Evolutionary conservation across 2,888 invertebrate species (phyloP).

Genomic region (Phaedon cochleariae): DNA sequence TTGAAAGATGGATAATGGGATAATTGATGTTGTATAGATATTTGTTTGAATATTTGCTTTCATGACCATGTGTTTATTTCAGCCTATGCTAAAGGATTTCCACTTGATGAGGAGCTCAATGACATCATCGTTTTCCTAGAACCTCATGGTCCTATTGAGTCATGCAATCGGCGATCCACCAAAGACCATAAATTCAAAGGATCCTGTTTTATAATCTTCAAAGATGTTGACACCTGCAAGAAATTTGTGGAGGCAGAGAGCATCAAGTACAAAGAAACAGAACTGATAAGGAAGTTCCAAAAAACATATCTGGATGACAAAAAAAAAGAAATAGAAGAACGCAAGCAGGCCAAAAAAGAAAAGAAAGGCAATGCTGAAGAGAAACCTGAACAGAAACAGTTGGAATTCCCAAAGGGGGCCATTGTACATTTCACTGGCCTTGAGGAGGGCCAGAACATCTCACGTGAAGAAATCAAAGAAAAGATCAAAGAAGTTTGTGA

Average conservation of each 20-base stretch:
- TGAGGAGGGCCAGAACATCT: slow-evolving; percentile 64
- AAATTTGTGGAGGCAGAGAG: slow-evolving; percentile 76
- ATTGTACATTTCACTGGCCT: slow-evolving; percentile 76
- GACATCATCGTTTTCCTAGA: slow-evolving; percentile 78
- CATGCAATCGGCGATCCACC: slow-evolving; percentile 71
- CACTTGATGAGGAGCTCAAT: slow-evolving; percentile 71
- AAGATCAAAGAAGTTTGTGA: slow-evolving; percentile 70
- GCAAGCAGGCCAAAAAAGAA: slow-evolving; percentile 64
- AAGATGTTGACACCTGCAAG: slow-evolving; percentile 80
- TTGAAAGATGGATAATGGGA: slow-evolving; percentile 12
- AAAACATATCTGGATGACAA: slow-evolving; percentile 73
- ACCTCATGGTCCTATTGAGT: slow-evolving; percentile 70
- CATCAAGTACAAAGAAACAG: slow-evolving; percentile 72
- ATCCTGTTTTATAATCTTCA: slow-evolving; percentile 90
- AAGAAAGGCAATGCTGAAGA: slow-evolving; percentile 62
- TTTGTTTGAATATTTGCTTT: too few species aligned
- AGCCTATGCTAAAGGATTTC: slow-evolving; percentile 89
- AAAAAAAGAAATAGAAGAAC: slow-evolving; percentile 71
- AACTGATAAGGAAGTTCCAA: slow-evolving; percentile 76
- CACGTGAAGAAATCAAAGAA: slow-evolving; percentile 74
- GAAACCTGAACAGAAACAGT: slow-evolving; percentile 52
- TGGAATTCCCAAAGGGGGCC: slow-evolving; percentile 76
- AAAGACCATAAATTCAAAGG: slow-evolving; percentile 83
- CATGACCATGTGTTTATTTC: too few species aligned
- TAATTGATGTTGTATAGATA: neutral